Conservation (phyloP, 2,797 vertebrate species). For the Coranthus polyacanthus region DNA sequence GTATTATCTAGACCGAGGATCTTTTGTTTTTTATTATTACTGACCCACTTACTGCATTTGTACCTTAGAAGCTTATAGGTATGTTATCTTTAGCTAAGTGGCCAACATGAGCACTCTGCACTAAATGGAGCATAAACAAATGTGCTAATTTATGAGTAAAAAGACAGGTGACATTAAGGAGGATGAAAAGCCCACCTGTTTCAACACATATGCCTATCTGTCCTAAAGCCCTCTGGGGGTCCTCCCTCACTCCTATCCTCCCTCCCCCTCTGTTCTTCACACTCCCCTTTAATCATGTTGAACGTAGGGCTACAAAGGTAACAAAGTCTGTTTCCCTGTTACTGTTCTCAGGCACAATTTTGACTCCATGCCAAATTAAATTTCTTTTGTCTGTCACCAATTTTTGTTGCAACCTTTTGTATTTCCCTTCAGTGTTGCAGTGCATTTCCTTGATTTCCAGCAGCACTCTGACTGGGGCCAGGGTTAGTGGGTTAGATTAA, state of each 20-base stretch:
- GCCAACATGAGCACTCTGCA: conserved; percentile 16
- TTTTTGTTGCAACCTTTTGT: conserved; percentile 7
- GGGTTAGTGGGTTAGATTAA: conserved; percentile 52
- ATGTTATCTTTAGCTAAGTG: background rate
- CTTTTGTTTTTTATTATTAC: conserved; percentile 17
- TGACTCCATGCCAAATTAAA: no score
- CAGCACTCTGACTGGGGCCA: conserved; percentile 19
- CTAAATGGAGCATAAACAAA: conserved; percentile 37
- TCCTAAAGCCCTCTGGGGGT: conserved; percentile 44
- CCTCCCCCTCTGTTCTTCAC: conserved; percentile 40
- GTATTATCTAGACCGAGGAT: conserved; percentile 3
- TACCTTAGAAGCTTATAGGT: conserved; percentile 8
- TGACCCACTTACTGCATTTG: conserved; percentile 18
- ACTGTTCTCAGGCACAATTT: no score
- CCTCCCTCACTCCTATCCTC: conserved; percentile 29
- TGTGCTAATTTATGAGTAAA: conserved; percentile 46
- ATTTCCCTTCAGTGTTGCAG: background rate
- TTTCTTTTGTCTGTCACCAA: no score
- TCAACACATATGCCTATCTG: conserved; percentile 39
- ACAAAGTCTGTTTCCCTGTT: background rate
- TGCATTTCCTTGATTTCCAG: conserved; percentile 44
- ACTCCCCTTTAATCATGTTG: conserved; percentile 24
- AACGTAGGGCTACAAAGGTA: conserved; percentile 13
- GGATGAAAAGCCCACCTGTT: conserved; percentile 47
- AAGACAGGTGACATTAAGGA: conserved; percentile 28